A percentile compares a stretch with the other conserved stretches of the same genome.
Conservation (phyloP, 2,888 invertebrate species). For the Lobophora halterata region DNA sequence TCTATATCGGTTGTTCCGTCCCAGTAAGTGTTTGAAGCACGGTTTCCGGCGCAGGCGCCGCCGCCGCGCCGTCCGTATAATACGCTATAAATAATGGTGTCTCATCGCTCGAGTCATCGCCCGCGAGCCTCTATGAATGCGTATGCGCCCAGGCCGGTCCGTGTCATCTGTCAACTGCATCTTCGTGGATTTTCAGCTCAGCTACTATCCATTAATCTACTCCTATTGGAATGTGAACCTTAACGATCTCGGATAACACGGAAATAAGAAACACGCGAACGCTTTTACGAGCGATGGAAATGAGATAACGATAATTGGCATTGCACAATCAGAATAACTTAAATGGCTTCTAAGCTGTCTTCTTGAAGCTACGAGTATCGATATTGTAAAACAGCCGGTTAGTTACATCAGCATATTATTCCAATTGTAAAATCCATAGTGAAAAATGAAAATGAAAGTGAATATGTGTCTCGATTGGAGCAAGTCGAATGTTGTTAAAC, state of each 20-base stretch:
- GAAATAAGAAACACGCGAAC: conserved; percentile 20
- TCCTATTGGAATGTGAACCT: conserved; percentile 22
- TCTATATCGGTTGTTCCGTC: conserved; percentile 56
- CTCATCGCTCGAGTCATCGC: conserved; percentile 75
- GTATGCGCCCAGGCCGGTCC: conserved; percentile 42
- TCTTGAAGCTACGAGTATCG: conserved; percentile 11
- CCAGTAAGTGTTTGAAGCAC: conserved; percentile 57
- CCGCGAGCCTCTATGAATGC: conserved; percentile 53
- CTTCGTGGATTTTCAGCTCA: conserved; percentile 1
- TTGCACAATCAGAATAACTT: conserved; percentile 32
- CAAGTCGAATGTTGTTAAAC: conserved; percentile 32
- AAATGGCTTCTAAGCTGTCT: conserved; percentile 33
- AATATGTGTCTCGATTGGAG: conserved; percentile 16
- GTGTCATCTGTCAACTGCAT: conserved; percentile 54
- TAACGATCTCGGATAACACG: conserved; percentile 22
- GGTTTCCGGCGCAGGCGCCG: conserved; percentile 75
- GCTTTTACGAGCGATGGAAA: conserved; percentile 19
- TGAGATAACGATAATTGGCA: conserved; percentile 16
- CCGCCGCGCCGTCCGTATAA: conserved; percentile 37
- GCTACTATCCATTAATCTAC: conserved; percentile 6
- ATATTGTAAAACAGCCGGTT: conserved; percentile 7
- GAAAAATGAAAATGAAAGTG: conserved; percentile 26
- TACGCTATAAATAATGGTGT: conserved; percentile 76
- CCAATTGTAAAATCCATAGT: conserved; percentile 13
- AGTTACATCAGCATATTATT: conserved; percentile 7